A percentile compares a stretch with the other conserved stretches of the same genome.
phyloP scores from a whole-genome alignment of 1,140 invertebrate species.

The Hypsibius dujardini region DNA sequence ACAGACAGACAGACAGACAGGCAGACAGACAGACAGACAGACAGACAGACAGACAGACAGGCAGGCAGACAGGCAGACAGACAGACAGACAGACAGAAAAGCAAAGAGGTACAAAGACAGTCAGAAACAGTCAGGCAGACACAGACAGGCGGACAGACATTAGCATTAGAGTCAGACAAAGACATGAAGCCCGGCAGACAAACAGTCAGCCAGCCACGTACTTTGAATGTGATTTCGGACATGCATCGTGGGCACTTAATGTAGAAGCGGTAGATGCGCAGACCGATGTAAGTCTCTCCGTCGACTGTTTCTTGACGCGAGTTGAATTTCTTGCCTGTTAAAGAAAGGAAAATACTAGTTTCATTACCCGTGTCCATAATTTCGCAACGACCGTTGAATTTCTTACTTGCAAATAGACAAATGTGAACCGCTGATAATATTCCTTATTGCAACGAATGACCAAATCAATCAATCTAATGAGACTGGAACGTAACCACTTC shows the following conservation, averaged over 20 bases:
- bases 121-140: background rate
- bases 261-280: constrained; percentile 84
- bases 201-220: constrained; percentile 25
- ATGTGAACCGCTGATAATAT: too few species aligned
- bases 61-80: background rate
- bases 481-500: too few species aligned
- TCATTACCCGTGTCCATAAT: background rate
- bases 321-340: constrained; percentile 87
- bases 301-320: constrained; percentile 96
- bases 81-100: background rate
- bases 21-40: background rate
- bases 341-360: background rate
- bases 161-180: constrained; percentile 10
- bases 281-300: constrained; percentile 89
- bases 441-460: too few species aligned
- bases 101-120: constrained; percentile 13
- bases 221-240: constrained; percentile 87
- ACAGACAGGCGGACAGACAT: background rate
- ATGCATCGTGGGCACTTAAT: constrained; percentile 88
- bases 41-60: background rate
- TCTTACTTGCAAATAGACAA: too few species aligned
- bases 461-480: too few species aligned
- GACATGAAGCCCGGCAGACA: background rate
- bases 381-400: background rate
- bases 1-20: too few species aligned